Conservation (phyloP, 2,888 invertebrate species). For the Dryocosmus kuriphilus region DNA sequence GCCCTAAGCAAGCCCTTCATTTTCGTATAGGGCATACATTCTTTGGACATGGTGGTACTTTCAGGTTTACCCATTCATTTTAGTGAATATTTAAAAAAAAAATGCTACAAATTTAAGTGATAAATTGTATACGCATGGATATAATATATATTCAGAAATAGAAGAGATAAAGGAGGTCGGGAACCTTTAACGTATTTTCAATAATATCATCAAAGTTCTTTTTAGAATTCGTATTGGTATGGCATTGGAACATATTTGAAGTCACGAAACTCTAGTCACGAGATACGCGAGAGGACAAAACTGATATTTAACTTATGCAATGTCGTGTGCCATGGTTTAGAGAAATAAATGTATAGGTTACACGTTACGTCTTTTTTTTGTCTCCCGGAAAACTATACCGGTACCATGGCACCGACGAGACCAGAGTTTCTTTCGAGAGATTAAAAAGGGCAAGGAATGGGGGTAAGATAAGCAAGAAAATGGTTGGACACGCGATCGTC, state of each 20-base stretch:
- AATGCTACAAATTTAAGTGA: too few species aligned
- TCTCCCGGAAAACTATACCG: conserved; percentile 22
- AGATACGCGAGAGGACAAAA: conserved; percentile 20
- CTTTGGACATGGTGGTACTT: too few species aligned
- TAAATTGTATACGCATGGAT: too few species aligned
- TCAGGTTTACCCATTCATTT: too few species aligned
- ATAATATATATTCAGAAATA: background rate
- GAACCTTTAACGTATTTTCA: background rate
- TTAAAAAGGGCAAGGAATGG: conserved; percentile 26
- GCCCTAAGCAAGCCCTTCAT: too few species aligned
- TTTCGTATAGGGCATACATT: too few species aligned
- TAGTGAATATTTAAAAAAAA: too few species aligned
- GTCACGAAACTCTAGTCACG: background rate
- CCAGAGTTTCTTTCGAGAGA: background rate
- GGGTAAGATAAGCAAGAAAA: conserved; percentile 1
- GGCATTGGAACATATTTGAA: background rate
- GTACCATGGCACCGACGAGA: conserved; percentile 30
- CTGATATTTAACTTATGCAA: conserved; percentile 17
- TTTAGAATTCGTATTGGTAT: background rate
- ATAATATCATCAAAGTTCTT: background rate
- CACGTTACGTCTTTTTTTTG: conserved; percentile 22
- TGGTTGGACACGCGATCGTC: conserved; percentile 51
- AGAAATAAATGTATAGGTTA: conserved; percentile 30
- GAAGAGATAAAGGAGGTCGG: background rate
- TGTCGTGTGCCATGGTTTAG: conserved; percentile 24